Evolutionary conservation across 2,888 invertebrate genomes (phyloP), one percentile per base, ranked within the genome.

Genomic region (Tetrapedia diversipes): DNA sequence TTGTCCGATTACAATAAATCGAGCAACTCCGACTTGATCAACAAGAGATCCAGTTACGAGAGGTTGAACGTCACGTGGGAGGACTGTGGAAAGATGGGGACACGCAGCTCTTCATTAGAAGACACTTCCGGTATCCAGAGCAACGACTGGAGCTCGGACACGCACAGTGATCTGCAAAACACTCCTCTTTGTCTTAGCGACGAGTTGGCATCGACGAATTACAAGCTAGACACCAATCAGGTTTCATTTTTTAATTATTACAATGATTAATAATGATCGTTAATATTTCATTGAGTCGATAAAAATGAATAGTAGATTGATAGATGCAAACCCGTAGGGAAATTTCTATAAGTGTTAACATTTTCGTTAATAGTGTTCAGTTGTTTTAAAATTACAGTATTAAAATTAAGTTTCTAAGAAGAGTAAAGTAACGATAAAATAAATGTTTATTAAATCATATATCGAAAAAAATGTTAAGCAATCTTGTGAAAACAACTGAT

Each of bases 91-190:
- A 79, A 74, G 56, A 63, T 69, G 45, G 59, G 51, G 24, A 84
- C 75, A 2, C 71, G 60, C 6, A 47, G 54, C 16, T 74, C 76
- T 29, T 85, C 74, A 29, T 61, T 80, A 41, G 86, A 88, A 7
- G 84, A 89, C 71, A 87, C 86, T 67, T 88, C 87, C 63, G 86
- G 87, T 66, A 83, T 87, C 53, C 88, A 86, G 34, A 88, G 86
- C 63, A 86, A 86, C 67, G 84, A 85, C 29, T 87, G 87, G 81
- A 88, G 84, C 49, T 79, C 77, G 11, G 82, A 86, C 22, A 80
- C 79, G 3, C 79, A 79, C 24, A 88, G 81, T 54, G 84, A 86
- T 14, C 59, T 81, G 27, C 82, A 56, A 65, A 71, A 47, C 64
- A 71, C 73, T 53, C 80, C 82, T 0, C 51, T 78, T 24, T 75